phyloP scores from a whole-genome alignment of 1,140 invertebrate species.

The Drosophila gunungcola region DNA sequence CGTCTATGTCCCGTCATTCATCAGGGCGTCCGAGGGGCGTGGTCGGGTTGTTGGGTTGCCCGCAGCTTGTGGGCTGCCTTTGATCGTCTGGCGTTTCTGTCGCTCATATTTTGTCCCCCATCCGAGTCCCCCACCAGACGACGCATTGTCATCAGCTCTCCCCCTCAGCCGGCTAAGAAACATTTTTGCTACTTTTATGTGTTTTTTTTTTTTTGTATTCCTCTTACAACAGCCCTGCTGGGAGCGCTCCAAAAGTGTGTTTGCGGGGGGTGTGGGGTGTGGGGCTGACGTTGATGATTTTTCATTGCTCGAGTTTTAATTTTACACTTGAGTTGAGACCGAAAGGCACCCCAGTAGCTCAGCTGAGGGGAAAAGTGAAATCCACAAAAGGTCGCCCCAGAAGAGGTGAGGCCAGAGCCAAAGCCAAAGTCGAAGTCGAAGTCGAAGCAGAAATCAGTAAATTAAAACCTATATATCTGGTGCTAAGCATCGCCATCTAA shows the following conservation, averaged over 20 bases:
- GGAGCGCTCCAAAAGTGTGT: neutral
- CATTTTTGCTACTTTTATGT: slow-evolving; percentile 66
- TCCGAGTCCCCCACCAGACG: neutral
- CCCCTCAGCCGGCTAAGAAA: slow-evolving; percentile 31
- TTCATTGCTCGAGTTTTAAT: slow-evolving; percentile 85
- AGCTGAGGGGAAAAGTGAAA: slow-evolving; percentile 21
- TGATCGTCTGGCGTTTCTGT: slow-evolving; percentile 69
- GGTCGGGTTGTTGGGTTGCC: slow-evolving; percentile 26
- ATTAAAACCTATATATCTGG: slow-evolving; percentile 32
- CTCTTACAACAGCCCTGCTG: slow-evolving; percentile 26
- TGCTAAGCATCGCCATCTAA: slow-evolving; percentile 10
- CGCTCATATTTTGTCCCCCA: slow-evolving; percentile 64
- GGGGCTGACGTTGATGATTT: slow-evolving; percentile 82
- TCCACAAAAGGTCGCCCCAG: slow-evolving; percentile 1
- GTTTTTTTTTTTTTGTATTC: slow-evolving; percentile 25
- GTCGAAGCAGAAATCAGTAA: slow-evolving; percentile 27
- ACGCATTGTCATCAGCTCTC: slow-evolving; percentile 57
- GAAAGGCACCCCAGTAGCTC: slow-evolving; percentile 2
- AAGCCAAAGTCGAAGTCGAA: no score
- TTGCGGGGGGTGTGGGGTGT: slow-evolving; percentile 25
- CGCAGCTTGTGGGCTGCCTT: slow-evolving; percentile 74
- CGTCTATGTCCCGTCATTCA: slow-evolving; percentile 51
- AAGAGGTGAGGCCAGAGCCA: neutral
- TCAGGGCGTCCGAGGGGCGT: slow-evolving; percentile 44
- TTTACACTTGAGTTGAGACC: slow-evolving; percentile 83